Evolutionary conservation across 2,113 vertebrate genomes (phyloP).

Genomic region (Neoarius graeffei): DNA sequence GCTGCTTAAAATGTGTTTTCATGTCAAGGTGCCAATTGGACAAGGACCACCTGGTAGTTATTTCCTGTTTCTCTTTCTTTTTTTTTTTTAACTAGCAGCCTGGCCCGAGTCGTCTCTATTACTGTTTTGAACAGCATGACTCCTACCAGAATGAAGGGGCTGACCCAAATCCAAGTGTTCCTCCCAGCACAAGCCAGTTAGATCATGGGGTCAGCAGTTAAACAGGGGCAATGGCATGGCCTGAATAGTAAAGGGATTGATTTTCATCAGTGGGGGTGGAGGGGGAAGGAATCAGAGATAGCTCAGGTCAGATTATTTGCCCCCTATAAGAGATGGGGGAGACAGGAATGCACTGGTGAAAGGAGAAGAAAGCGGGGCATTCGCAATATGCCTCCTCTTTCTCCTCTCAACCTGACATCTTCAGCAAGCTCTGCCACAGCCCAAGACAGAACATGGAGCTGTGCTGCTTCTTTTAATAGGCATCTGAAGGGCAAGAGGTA

Average conservation of each 20-base stretch:
- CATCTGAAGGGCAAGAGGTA: slow-evolving; percentile 51
- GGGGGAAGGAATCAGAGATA: slow-evolving; percentile 30
- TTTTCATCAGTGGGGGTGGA: slow-evolving; percentile 51
- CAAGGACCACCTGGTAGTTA: slow-evolving; percentile 37
- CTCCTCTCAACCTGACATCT: slow-evolving; percentile 36
- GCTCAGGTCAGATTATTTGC: slow-evolving; percentile 56
- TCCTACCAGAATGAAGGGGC: slow-evolving; percentile 54
- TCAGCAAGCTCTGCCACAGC: slow-evolving; percentile 31
- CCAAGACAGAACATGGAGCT: slow-evolving; percentile 63
- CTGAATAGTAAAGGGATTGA: slow-evolving; percentile 67
- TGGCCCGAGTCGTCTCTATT: slow-evolving; percentile 24
- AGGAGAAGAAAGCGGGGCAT: slow-evolving; percentile 31
- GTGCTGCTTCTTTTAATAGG: slow-evolving; percentile 66
- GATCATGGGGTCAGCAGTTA: slow-evolving; percentile 64
- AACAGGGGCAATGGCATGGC: slow-evolving; percentile 51
- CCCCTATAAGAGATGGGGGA: slow-evolving; percentile 27
- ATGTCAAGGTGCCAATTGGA: slow-evolving; percentile 19
- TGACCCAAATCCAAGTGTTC: slow-evolving; percentile 61
- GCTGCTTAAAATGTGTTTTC: not conserved
- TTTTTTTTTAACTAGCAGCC: not conserved
- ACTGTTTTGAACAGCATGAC: slow-evolving; percentile 61
- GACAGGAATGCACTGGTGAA: slow-evolving; percentile 30
- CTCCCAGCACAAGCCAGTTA: slow-evolving; percentile 51
- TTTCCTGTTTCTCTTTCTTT: not conserved
- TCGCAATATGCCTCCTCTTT: slow-evolving; percentile 53